A percentile compares a stretch with the other conserved stretches of the same genome.
Conservation (phyloP, 2,888 invertebrate species). For the Drosophila meridiana region DNA sequence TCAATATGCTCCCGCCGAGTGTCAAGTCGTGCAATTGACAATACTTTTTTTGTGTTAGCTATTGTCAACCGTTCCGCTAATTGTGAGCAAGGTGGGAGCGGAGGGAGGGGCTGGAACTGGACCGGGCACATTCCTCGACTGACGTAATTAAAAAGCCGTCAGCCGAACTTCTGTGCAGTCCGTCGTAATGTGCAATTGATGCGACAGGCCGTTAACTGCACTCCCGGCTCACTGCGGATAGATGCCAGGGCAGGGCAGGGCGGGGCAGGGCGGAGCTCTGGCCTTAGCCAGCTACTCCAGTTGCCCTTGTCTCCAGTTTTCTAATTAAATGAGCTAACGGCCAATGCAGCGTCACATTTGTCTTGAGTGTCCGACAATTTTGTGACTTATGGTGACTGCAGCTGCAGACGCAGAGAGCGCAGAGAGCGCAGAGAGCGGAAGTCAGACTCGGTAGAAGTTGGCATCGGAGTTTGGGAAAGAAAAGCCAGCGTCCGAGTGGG, state of each 20-base stretch:
- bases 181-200: conserved; percentile 75
- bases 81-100: conserved; percentile 28
- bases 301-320: conserved; percentile 54
- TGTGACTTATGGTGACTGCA: conserved; percentile 79
- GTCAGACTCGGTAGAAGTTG: conserved; percentile 3
- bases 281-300: conserved; percentile 7
- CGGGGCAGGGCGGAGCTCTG: not conserved
- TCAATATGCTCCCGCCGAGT: conserved; percentile 51
- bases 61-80: conserved; percentile 50
- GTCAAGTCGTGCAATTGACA: conserved; percentile 63
- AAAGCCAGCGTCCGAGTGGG: conserved; percentile 25
- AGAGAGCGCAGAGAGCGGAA: conserved; percentile 31
- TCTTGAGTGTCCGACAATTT: conserved; percentile 75
- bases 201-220: conserved; percentile 72
- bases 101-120: conserved; percentile 4
- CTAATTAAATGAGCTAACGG: conserved; percentile 74
- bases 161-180: conserved; percentile 55
- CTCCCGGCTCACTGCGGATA: conserved; percentile 24
- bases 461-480: conserved; percentile 8
- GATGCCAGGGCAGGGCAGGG: not conserved
- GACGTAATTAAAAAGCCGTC: conserved; percentile 79
- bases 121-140: conserved; percentile 47
- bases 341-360: conserved; percentile 73
- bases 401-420: conserved; percentile 60
- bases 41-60: conserved; percentile 45